Percentiles rank a stretch among this genome's conserved stretches.
phyloP scores from a whole-genome alignment of 2,113 vertebrate species.

The Monopterus albus region DNA sequence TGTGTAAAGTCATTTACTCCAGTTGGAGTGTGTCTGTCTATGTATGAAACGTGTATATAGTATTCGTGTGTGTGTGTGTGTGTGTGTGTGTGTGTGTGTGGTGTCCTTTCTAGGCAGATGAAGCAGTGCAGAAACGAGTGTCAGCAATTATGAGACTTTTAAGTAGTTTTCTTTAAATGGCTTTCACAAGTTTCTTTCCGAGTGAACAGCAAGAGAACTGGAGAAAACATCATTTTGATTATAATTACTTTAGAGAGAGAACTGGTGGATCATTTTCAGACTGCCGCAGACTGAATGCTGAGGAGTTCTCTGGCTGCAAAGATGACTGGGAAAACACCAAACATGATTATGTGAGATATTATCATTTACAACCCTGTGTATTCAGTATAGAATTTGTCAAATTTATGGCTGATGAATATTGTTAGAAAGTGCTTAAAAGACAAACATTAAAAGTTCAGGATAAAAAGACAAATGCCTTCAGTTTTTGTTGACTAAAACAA shows the following conservation, averaged over 20 bases:
- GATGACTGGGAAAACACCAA: too few species aligned
- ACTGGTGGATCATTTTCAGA: not conserved
- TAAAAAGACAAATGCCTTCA: too few species aligned
- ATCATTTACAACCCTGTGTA: too few species aligned
- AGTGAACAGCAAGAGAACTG: not conserved
- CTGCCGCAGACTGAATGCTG: not conserved
- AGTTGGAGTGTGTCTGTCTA: not conserved
- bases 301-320: not conserved
- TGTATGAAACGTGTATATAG: not conserved
- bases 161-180: not conserved
- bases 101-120: not conserved
- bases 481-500: too few species aligned
- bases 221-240: not conserved
- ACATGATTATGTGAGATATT: too few species aligned
- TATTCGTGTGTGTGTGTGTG: not conserved
- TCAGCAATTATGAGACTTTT: constrained; percentile 1
- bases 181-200: not conserved
- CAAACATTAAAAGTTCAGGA: too few species aligned
- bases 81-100: not conserved
- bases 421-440: too few species aligned
- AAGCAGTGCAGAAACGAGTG: constrained; percentile 4
- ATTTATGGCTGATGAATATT: too few species aligned
- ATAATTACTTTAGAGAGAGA: not conserved
- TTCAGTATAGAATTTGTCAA: too few species aligned
- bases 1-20: constrained; percentile 5